Evolutionary conservation across 1,140 invertebrate species (phyloP), one percentile per base, ranked within the genome.

Genomic region (Drosophila miranda): DNA sequence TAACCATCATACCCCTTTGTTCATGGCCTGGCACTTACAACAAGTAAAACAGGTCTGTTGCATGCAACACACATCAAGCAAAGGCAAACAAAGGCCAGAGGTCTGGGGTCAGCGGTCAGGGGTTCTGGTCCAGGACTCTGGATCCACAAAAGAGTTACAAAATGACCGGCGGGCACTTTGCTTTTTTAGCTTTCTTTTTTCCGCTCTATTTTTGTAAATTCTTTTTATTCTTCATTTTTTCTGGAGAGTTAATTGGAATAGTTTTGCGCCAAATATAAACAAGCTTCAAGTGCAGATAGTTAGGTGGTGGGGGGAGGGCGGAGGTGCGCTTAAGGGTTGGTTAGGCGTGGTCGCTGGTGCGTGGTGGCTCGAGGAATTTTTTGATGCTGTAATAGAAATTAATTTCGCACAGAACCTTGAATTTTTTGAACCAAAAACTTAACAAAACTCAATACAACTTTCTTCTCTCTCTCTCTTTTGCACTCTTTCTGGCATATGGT

Each of bases 211-310:
- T 67, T 71, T 26, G 7, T 52, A 23, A 34, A 53, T 45, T 56
- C n/a, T 28, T 44, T 48, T 52, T 58, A 44, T 53, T 51, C 14
- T 56, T 34, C 19, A 45, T 38, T 67, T 60, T 62, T 78, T 46
- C 63, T 75, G 44, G 57, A n/a, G 63, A 86, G 61, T 84, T 84
- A 84, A 84, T 84, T 84, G 81, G 77, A 84, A 84, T 84, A 84
- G 81, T 84, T 84, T 84, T 75, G 34, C 58, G 51, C 46, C 59
- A 86, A 81, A 77, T 54, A 86, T 70, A 70, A 80, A 74, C 68
- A 70, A 63, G 61, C 75, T 78, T 64, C 61, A 57, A 66, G 74
- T 54, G 42, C 51, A 45, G 58, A 49, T 43, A 49, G 46, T 30
- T 46, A 14, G 14, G 42, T 6, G 23, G 23, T 4, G n/a, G 60